A percentile compares a stretch with the other conserved stretches of the same genome.
These are phyloP conservation scores for Antechinus stuartii DNA, from an alignment of 2,113 vertebrate genomes.

Conservation along the genomic window DNA sequence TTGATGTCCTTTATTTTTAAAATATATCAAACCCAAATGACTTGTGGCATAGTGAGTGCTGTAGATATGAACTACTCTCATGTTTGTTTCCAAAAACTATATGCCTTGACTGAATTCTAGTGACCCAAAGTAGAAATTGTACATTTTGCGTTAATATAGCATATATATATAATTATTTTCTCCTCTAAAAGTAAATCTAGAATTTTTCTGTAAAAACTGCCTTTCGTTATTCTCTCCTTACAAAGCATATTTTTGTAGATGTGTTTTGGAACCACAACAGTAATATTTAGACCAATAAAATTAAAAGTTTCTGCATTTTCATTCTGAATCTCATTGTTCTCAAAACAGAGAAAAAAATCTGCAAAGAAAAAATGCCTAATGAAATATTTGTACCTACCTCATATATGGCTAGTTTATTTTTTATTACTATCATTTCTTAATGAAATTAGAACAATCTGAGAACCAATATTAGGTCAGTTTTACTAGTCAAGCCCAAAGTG, in stretches of 20 bases:
- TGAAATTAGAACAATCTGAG: conserved; percentile 26
- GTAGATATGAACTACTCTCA: background rate
- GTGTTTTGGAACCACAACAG: conserved; percentile 55
- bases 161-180: conserved; percentile 29
- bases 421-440: conserved; percentile 21
- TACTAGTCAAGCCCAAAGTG: conserved; percentile 15
- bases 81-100: conserved; percentile 11
- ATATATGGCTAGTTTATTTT: background rate
- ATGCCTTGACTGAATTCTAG: conserved; percentile 27
- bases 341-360: conserved; percentile 55
- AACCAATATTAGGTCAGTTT: conserved; percentile 36
- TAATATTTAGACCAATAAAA: conserved; percentile 62
- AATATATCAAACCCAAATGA: background rate
- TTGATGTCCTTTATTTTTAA: background rate
- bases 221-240: conserved; percentile 58
- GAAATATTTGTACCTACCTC: conserved; percentile 20
- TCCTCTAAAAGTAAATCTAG: conserved; percentile 47
- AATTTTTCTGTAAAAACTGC: conserved; percentile 63
- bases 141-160: conserved; percentile 22
- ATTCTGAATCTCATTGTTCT: conserved; percentile 61
- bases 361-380: background rate
- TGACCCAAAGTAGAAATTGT: conserved; percentile 22
- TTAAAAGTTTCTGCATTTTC: conserved; percentile 61
- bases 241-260: conserved; percentile 39
- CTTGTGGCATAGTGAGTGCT: background rate